phyloP scores from a whole-genome alignment of 2,113 vertebrate genomes.

The Bettongia penicillata region DNA sequence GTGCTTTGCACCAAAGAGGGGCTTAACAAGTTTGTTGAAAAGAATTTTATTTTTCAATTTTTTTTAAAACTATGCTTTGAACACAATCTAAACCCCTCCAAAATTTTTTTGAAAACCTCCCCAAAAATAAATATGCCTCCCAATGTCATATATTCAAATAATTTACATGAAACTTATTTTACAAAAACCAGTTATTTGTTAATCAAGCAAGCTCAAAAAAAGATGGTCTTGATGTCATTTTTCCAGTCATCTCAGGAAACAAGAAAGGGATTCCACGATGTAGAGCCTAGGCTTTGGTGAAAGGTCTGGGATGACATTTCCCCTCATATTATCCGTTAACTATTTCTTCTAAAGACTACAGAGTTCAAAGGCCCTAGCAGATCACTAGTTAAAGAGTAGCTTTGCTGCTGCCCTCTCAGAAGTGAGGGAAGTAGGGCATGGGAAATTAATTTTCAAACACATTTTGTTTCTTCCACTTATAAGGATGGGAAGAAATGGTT shows the following conservation, averaged over 20 bases:
- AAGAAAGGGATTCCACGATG: constrained; percentile 36
- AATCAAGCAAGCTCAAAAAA: not conserved
- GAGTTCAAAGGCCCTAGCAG: constrained; percentile 59
- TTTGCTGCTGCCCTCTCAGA: constrained; percentile 53
- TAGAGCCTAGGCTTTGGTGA: not conserved
- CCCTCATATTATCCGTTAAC: constrained; percentile 58
- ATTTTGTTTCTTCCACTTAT: constrained; percentile 51
- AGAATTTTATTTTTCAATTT: not conserved
- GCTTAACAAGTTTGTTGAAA: not conserved
- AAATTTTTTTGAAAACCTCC: not conserved
- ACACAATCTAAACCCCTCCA: not conserved
- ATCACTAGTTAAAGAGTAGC: constrained; percentile 46
- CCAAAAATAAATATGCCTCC: not conserved
- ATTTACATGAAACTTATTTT: not conserved
- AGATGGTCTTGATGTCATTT: constrained; percentile 40
- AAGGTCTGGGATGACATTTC: not conserved
- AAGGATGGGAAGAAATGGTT: not conserved
- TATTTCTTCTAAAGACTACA: constrained; percentile 47
- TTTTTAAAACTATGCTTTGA: not conserved
- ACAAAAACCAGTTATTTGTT: constrained; percentile 29
- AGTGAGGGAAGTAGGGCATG: constrained; percentile 57
- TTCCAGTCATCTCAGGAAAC: constrained; percentile 62
- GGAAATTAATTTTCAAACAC: constrained; percentile 76
- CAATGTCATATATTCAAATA: not conserved
- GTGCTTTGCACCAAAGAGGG: not conserved